Evolutionary conservation across 1,140 invertebrate genomes (phyloP).

Genomic region (Heliothis virescens): DNA sequence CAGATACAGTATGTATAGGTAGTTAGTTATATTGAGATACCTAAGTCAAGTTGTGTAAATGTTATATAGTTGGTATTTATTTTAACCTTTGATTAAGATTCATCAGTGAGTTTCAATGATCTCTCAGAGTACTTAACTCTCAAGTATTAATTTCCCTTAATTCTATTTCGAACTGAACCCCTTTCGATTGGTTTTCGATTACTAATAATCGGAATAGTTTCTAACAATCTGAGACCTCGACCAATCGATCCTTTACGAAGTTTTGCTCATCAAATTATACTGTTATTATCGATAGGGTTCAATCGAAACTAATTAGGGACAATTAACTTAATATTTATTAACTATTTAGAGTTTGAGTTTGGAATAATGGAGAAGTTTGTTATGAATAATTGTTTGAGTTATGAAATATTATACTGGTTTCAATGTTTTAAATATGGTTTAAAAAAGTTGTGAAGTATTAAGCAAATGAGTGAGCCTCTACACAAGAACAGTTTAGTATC

Average conservation of each 20-base stretch:
- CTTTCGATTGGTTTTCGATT: slow-evolving; percentile 45
- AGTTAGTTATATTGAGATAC: no score
- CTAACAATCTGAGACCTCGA: slow-evolving; percentile 39
- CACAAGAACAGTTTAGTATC: no score
- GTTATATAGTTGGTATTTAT: no score
- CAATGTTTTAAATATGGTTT: no score
- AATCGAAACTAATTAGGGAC: slow-evolving; percentile 22
- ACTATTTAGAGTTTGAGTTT: neutral
- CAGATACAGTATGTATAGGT: no score
- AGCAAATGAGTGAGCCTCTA: no score
- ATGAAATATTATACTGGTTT: neutral
- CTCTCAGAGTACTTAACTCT: slow-evolving; percentile 13
- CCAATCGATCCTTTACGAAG: slow-evolving; percentile 27
- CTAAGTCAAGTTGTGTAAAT: no score
- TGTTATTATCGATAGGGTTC: slow-evolving; percentile 27
- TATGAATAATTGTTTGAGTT: neutral
- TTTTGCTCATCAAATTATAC: slow-evolving; percentile 41
- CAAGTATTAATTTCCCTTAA: slow-evolving; percentile 35
- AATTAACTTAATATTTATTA: slow-evolving; percentile 13
- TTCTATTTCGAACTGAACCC: slow-evolving; percentile 11
- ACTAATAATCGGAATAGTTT: slow-evolving; percentile 48
- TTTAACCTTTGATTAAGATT: neutral
- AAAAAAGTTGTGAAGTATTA: no score
- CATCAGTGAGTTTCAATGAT: slow-evolving; percentile 10
- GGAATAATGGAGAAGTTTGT: neutral